Base-by-base conservation (phyloP, 2,888 invertebrate genomes). In the Yponomeuta evonymella region DNA sequence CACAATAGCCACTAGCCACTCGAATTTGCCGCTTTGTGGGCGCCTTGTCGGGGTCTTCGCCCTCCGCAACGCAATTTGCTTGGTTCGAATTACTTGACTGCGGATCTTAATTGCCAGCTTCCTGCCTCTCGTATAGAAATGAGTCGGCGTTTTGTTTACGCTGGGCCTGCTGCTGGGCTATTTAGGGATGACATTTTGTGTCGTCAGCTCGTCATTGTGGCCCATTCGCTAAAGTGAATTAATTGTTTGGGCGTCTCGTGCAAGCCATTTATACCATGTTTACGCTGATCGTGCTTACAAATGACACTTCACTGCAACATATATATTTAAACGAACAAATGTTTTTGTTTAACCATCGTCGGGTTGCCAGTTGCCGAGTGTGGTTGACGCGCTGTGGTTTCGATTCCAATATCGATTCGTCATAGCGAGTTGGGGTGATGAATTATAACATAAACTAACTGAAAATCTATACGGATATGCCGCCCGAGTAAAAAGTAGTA, bases 21-120 rank as follows among this genome's bases (percentile, higher is more conserved):
- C 51, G 51, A 58, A 58, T 58, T 58, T 58, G 51, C 51, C 51
- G 51, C 51, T 58, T 58, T 58, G 51, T 58, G 51, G 51, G 51
- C 51, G 51, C 51, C 51, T 58, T 58, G 51, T 29, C 67, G 30
- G 67, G 67, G 11, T 67, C 64, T 23, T 64, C 67, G 36, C 67
- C 67, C 43, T 67, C 36, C 67, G 11, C 30, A 30, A 68, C 78
- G 76, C 78, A 80, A 81, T 80, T 80, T 82, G 82, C 79, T 79
- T 82, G 81, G 79, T 75, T 77, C 76, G 75, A 88, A 88, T 86
- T 85, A 86, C 84, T 87, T 83, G 81, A 82, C 81, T 76, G 76
- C 75, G 81, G 86, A 80, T 88, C 88, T 90, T 90, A 88, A 89
- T 90, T 89, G 87, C 87, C 76, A 78, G 78, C 88, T 87, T 90